Percentiles rank a stretch among this genome's conserved stretches.
phyloP scores from a whole-genome alignment of 2,113 vertebrate species.

The Carassius gibelio region DNA sequence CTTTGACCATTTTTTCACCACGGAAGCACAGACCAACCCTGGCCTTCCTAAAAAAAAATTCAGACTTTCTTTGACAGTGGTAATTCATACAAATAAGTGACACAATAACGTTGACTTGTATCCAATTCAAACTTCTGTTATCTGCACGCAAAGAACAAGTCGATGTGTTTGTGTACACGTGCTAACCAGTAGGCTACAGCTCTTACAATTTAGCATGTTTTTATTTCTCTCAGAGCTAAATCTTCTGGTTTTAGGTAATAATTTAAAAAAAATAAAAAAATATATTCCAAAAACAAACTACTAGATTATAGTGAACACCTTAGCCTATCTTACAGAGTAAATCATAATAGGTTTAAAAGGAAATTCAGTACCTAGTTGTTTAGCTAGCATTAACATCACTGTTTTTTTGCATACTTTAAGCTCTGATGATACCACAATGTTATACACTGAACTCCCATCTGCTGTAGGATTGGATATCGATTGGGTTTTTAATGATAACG shows the following conservation, averaged over 20 bases:
- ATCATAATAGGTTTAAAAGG: background rate
- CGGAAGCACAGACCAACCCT: background rate
- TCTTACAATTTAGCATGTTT: background rate
- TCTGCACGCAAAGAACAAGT: background rate
- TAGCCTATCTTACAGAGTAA: background rate
- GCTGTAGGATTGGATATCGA: no score
- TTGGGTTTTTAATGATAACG: no score
- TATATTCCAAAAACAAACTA: background rate
- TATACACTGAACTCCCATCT: background rate
- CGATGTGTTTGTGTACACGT: background rate
- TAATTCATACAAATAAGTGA: background rate
- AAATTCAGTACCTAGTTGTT: background rate
- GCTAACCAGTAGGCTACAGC: background rate
- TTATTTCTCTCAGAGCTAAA: background rate
- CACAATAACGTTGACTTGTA: background rate
- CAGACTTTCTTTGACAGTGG: background rate
- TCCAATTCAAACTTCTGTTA: slow-evolving; percentile 1
- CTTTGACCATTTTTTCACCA: background rate
- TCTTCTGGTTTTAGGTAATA: background rate
- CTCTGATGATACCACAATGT: background rate
- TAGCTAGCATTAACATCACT: background rate
- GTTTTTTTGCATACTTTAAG: background rate
- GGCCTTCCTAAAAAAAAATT: background rate
- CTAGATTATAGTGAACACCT: background rate
- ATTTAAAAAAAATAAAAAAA: background rate